phyloP scores from a whole-genome alignment of 2,797 vertebrate species.

The Anniella stebbinsi region DNA sequence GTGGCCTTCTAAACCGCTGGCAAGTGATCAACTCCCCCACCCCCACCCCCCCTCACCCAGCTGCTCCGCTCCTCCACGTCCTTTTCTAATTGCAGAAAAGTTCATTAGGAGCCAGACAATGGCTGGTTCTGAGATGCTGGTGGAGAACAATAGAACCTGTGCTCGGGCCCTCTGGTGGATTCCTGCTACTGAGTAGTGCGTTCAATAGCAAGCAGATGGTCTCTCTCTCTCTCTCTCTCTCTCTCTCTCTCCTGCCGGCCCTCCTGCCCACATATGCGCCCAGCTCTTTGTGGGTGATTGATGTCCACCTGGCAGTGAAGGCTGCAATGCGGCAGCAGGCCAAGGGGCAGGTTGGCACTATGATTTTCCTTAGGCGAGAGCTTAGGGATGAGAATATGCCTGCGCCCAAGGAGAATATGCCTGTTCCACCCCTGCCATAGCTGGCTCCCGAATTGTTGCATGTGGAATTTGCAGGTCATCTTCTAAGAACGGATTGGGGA shows the following conservation, averaged over 20 bases:
- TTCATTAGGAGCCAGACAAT: constrained; percentile 66
- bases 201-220: constrained; percentile 86
- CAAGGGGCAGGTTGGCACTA: constrained; percentile 11
- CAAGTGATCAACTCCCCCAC: not conserved
- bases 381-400: not conserved
- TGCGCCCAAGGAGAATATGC: not conserved
- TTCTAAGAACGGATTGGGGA: not conserved
- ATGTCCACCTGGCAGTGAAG: constrained; percentile 67
- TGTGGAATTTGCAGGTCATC: not conserved
- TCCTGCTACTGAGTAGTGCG: constrained; percentile 80
- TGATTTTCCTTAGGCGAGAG: not conserved
- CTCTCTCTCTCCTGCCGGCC: too few species aligned
- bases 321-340: not conserved
- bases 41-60: not conserved
- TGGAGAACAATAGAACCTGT: constrained; percentile 86
- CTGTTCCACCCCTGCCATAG: not conserved
- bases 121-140: constrained; percentile 81
- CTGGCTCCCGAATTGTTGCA: not conserved
- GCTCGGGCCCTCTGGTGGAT: constrained; percentile 75
- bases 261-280: not conserved
- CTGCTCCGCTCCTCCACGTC: constrained; percentile 39
- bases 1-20: not conserved
- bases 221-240: constrained; percentile 13
- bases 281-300: constrained; percentile 85
- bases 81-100: constrained; percentile 65